Base-by-base conservation (phyloP, 2,888 invertebrate species). In the Cataglyphis cursor region DNA sequence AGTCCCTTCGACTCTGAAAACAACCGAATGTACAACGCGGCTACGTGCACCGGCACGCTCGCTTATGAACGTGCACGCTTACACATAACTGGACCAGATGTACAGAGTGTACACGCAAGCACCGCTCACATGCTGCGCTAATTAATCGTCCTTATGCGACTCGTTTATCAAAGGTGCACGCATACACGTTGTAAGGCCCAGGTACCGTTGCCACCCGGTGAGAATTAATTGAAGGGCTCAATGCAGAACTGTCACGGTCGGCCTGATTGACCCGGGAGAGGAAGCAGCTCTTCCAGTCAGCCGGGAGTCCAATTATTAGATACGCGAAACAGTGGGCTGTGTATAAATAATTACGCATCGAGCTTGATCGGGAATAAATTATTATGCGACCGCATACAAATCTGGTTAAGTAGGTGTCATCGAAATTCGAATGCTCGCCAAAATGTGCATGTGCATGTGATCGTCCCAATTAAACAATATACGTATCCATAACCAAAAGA, bases 131-230 rank as follows among this genome's bases (percentile, higher is more conserved):
- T 66, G 81, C 76, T 78, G 73, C 76, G 82, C 80, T 87, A 91
- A 91, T 89, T 89, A 86, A 85, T 88, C 85, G 81, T 86, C 88
- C 83, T 89, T 87, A 86, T 85, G 84, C 82, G 80, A 88, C 85
- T 87, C 88, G 81, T 90, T 88, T 90, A 86, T 87, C 89, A 89
- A 88, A 87, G 85, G 73, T 80, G 70, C 48, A 68, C 75, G 78
- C 65, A 72, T 51, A 51, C 38, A 35, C 59, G 64, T 78, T 62
- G 73, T 65, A 75, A 51, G 12, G 59, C 35, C 72, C 62, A 12
- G 64, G 44, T 68, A 59, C 64, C 72, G 51, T 81, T 66, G 21
- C 72, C 78, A 78, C 48, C 72, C 57, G 61, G 66, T 35, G 82
- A 68, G 62, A 86, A 89, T 88, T 88, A 86, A 90, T 86, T 85